Evolutionary conservation across 2,797 vertebrate genomes (phyloP).

Genomic region (Gymnothorax javanicus): DNA sequence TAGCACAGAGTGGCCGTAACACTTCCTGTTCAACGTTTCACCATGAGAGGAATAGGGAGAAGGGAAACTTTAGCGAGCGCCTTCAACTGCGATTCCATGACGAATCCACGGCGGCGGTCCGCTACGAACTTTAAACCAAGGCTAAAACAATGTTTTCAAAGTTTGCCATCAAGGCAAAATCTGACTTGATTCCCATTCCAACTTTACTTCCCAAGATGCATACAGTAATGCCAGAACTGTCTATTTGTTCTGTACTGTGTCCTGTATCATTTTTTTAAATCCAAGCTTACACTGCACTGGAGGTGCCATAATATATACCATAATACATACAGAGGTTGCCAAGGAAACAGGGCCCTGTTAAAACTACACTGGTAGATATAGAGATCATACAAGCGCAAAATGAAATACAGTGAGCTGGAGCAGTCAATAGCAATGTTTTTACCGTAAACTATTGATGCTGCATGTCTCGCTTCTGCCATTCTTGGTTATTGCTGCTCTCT

Average conservation of each 20-base stretch:
- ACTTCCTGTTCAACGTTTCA: not conserved
- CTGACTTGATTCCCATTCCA: not conserved
- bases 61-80: too few relatives aligned
- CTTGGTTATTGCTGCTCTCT: not conserved
- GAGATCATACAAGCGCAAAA: not conserved
- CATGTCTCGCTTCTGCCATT: not conserved
- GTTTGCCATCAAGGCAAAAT: not conserved
- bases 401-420: not conserved
- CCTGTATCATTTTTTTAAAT: not conserved
- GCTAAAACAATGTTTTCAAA: not conserved
- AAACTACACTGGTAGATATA: not conserved
- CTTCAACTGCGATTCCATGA: not conserved
- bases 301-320: not conserved
- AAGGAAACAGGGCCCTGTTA: conserved; percentile 26
- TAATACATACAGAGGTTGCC: not conserved
- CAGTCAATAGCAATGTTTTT: not conserved
- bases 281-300: not conserved
- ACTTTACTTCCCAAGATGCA: not conserved
- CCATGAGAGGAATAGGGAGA: not conserved
- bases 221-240: not conserved
- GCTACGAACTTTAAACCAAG: not conserved
- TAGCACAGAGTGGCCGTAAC: not conserved
- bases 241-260: not conserved
- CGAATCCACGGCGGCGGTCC: not conserved
- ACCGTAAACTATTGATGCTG: not conserved